phyloP scores from a whole-genome alignment of 2,888 invertebrate species.

The Erebia aethiops region DNA sequence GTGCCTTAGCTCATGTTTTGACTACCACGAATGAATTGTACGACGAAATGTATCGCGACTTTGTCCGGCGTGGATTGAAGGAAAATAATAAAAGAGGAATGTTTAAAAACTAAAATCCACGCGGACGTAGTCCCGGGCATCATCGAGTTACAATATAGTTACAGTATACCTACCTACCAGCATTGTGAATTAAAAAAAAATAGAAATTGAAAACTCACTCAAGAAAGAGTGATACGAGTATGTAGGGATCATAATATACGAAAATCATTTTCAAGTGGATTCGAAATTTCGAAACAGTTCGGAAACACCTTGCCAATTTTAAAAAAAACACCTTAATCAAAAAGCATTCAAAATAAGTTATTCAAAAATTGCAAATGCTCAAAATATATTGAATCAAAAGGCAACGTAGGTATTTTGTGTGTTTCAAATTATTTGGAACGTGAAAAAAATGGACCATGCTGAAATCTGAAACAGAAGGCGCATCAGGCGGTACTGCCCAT shows the following conservation, averaged over 20 bases:
- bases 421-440: conserved; percentile 22
- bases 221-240: neutral
- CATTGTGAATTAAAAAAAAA: neutral
- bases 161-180: too few relatives aligned
- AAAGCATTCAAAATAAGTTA: conserved; percentile 13
- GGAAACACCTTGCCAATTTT: conserved; percentile 1
- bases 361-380: too few relatives aligned
- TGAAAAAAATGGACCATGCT: conserved; percentile 43
- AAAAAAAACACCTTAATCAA: neutral
- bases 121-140: too few relatives aligned
- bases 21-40: too few relatives aligned
- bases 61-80: too few relatives aligned
- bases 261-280: neutral
- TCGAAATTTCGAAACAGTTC: neutral
- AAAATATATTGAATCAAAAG: conserved; percentile 29
- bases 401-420: conserved; percentile 18
- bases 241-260: neutral
- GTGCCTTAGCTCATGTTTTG: too few relatives aligned
- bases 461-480: conserved; percentile 49
- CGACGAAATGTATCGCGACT: too few relatives aligned
- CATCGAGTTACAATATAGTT: too few relatives aligned
- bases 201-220: neutral
- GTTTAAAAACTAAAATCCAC: too few relatives aligned
- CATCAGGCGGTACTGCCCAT: conserved; percentile 51
- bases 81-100: too few relatives aligned